Evolutionary conservation across 2,888 invertebrate species (phyloP), one percentile per base, ranked within the genome.

Genomic region (Argyresthia albistria): DNA sequence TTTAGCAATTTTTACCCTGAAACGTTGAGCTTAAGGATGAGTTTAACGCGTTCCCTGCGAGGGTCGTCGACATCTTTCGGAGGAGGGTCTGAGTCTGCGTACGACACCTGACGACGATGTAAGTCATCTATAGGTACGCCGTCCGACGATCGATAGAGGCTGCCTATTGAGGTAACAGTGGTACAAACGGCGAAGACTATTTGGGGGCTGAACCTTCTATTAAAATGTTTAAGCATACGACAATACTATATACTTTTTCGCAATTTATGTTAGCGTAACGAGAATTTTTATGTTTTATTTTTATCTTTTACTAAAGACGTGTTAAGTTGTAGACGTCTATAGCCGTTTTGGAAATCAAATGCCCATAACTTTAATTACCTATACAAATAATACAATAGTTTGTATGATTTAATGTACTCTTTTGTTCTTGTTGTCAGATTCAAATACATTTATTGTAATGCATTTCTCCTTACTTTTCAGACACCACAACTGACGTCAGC

Each of bases 1-100:
- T 71, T 65, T 66, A 66, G 69, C 68, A 77, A 80, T 77, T 70
- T 69, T 69, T 62, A 58, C 68, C 73, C 64, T 79, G 66, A 66
- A 65, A 53, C 57, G 56, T 56, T 36, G 53, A 52, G 47, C 52
- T 53, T 62, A 69, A 57, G 61, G 69, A 58, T 48, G 59, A 54
- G 57, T 62, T 66, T 66, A 52, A 64, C 58, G 53, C 54, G 66
- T 53, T 57, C 55, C 55, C 46, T 50, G 53, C 58, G 58, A 64
- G 73, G 79, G 80, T 78, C 76, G 80, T 52, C 52, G 52, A 52
- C 52, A 39, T 46, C 39, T 46, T 52, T 15, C 46, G 52, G 15
- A 52, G 52, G 52, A 52, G 52, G 52, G 52, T 35, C 9, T 25
- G 46, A 14, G 36, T 36, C 51, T 51, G 51, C 51, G 51, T 51